phyloP scores from a whole-genome alignment of 2,113 vertebrate genomes.

The Xiphophorus maculatus region DNA sequence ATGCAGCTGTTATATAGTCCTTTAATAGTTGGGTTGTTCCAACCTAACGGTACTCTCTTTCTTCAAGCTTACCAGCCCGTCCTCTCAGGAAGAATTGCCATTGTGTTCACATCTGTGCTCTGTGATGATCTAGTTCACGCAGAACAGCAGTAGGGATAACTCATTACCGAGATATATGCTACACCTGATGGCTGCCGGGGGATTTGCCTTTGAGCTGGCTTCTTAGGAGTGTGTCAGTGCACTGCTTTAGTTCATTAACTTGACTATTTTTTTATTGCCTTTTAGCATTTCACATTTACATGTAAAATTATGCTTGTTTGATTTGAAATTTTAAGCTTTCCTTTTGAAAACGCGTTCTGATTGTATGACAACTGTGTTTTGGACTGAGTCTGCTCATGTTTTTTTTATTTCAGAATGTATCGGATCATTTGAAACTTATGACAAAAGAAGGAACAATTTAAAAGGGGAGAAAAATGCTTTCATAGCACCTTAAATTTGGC shows the following conservation, averaged over 20 bases:
- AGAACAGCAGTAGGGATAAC: constrained; percentile 23
- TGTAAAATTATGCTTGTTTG: neutral
- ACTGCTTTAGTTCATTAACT: neutral
- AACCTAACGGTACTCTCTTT: constrained; percentile 15
- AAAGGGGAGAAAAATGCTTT: no score
- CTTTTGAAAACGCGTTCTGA: neutral
- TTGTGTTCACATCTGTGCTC: constrained; percentile 39
- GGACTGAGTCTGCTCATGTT: no score
- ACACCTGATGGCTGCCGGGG: neutral
- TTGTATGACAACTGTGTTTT: no score
- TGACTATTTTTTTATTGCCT: neutral
- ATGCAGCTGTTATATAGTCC: constrained; percentile 12
- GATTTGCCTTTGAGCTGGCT: constrained; percentile 11
- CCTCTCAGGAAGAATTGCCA: constrained; percentile 2
- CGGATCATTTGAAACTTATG: no score
- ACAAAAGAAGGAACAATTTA: no score
- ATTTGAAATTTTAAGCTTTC: neutral
- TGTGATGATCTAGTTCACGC: constrained; percentile 12
- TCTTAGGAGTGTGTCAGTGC: neutral
- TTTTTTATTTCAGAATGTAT: no score
- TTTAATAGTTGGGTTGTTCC: constrained; percentile 15
- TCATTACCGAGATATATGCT: constrained; percentile 32
- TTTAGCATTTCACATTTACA: neutral
- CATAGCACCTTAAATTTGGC: no score
- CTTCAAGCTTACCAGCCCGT: neutral